Base-by-base conservation (phyloP, 1,140 invertebrate species). In the Hermetia illucens region DNA sequence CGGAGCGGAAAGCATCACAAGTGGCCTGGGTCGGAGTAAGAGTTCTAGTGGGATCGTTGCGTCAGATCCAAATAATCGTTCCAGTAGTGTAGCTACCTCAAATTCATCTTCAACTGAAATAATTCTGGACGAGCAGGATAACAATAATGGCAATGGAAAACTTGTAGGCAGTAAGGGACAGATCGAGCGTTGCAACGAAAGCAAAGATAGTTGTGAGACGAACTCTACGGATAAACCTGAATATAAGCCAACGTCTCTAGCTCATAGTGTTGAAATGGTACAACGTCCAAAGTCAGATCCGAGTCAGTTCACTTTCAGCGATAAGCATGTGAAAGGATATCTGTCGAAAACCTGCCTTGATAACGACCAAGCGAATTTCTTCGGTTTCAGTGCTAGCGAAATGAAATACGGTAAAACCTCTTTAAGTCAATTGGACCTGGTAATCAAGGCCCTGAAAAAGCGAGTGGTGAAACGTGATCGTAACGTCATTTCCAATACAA, bases 21-120 rank as follows among this genome's bases (percentile, higher is more conserved):
- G 29, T 39, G 38, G 25, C 5, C 24, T 39, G 15, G 29, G 38
- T 5, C 19, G 29, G 4, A 39, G 29, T 32, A 39, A 39, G 17
- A 39, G 27, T 32, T 39, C 38, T 6, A 36, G 19, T 13, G 34
- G 19, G 6, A 32, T 32, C 6, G 16, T 15, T 5, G 16, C 13
- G 6, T 32, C 31, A 43, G 64, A 64, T 44, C 54, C 51, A 31
- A 46, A 63, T 20, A 65, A 62, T 43, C 52, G 48, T 45, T 63
- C 62, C 15, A 56, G 59, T 42, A 62, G 60, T 25, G 63, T 55
- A 41, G 24, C 8, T 27, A 63, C 50, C 35, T 64, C 61, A 33
- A 32, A 32, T 16, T 32, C 31, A 9, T 9, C 27, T 42, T 46
- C 19, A 48, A 46, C n/a, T 39, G 47, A 3, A 63, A 20, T 19